phyloP scores from a whole-genome alignment of 2,888 invertebrate species.

The Chrysopilus asiliformis region DNA sequence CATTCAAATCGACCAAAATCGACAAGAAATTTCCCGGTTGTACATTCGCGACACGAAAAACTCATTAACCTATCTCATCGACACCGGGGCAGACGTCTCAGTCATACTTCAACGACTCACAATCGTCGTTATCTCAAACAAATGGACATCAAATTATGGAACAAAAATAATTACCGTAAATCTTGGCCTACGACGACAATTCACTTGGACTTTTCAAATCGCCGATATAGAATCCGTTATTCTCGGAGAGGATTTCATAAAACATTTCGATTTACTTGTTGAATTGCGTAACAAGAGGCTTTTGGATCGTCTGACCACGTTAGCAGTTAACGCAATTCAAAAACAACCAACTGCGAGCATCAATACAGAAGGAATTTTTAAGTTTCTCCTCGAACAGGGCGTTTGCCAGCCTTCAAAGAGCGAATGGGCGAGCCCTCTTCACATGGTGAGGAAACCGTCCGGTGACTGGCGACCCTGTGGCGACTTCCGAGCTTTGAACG shows the following conservation, averaged over 20 bases:
- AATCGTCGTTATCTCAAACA: too few species aligned
- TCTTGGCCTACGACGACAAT: constrained; percentile 15
- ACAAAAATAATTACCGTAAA: not conserved
- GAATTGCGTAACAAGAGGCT: not conserved
- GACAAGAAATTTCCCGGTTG: too few species aligned
- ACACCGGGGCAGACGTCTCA: too few species aligned
- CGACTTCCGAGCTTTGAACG: constrained; percentile 3
- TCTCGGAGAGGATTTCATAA: constrained; percentile 1
- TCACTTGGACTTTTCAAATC: not conserved
- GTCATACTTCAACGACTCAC: too few species aligned
- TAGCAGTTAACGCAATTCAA: not conserved
- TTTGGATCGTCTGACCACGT: not conserved
- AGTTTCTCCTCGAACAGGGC: constrained; percentile 18
- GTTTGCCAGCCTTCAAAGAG: constrained; percentile 28
- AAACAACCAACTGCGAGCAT: not conserved
- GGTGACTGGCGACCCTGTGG: constrained; percentile 23
- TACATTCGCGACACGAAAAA: too few species aligned
- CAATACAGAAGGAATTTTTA: not conserved
- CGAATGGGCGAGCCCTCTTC: constrained; percentile 27
- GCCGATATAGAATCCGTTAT: constrained; percentile 1
- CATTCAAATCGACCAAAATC: too few species aligned
- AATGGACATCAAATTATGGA: not conserved
- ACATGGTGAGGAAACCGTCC: constrained; percentile 34
- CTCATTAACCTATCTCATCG: too few species aligned
- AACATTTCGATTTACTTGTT: not conserved